phyloP scores from a whole-genome alignment of 2,113 vertebrate species.

The Aphyosemion australe region DNA sequence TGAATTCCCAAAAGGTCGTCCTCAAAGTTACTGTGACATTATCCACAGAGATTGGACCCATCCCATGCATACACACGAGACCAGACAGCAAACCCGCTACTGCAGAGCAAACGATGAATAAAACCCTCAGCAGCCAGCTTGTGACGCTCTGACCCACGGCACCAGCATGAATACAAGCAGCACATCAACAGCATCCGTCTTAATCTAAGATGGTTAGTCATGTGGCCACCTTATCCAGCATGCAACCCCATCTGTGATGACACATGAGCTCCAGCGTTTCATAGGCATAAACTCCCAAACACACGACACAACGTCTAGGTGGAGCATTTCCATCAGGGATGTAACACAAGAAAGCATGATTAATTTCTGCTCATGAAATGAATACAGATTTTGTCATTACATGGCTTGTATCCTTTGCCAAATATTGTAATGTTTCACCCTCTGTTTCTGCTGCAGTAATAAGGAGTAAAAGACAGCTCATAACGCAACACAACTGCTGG shows the following conservation, averaged over 20 bases:
- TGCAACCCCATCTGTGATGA: slow-evolving; percentile 76
- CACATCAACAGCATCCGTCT: slow-evolving; percentile 71
- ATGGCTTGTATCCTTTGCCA: slow-evolving; percentile 72
- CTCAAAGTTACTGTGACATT: slow-evolving; percentile 66
- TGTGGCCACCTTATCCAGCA: slow-evolving; percentile 58
- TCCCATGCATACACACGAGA: slow-evolving; percentile 36
- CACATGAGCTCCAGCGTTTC: slow-evolving; percentile 76
- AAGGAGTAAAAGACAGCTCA: slow-evolving; percentile 73
- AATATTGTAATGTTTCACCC: slow-evolving; percentile 73
- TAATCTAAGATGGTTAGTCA: slow-evolving; percentile 72
- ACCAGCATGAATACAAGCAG: slow-evolving; percentile 73
- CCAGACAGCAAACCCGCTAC: slow-evolving; percentile 22
- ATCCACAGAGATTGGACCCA: slow-evolving; percentile 14
- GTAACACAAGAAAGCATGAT: slow-evolving; percentile 68
- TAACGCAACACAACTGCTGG: slow-evolving; percentile 67
- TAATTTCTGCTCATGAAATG: slow-evolving; percentile 76
- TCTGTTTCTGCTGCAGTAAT: slow-evolving; percentile 69
- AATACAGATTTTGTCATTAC: slow-evolving; percentile 84
- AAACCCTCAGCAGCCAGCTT: slow-evolving; percentile 53
- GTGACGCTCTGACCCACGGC: slow-evolving; percentile 64
- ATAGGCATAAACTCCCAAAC: slow-evolving; percentile 73
- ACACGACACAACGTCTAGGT: slow-evolving; percentile 55
- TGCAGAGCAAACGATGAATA: slow-evolving; percentile 61
- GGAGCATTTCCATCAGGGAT: slow-evolving; percentile 74
- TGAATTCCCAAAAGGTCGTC: slow-evolving; percentile 46